A percentile compares a stretch with the other conserved stretches of the same genome.
Evolutionary conservation across 2,113 vertebrate genomes (phyloP).

Genomic region (Cettia cetti): DNA sequence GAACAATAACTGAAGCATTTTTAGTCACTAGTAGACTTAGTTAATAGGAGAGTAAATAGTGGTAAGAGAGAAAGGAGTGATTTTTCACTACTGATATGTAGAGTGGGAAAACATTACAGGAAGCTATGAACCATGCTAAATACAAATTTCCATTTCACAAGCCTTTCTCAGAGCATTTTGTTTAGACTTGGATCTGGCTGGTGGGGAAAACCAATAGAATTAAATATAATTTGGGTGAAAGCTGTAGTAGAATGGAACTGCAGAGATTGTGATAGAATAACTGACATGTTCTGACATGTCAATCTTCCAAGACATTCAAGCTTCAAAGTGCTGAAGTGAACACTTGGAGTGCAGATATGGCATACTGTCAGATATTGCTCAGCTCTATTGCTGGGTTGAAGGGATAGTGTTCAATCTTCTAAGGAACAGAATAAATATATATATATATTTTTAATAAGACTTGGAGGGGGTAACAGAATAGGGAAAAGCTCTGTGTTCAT

Average conservation of each 20-base stretch:
- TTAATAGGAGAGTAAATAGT: background rate
- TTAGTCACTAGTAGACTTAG: background rate
- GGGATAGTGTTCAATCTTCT: background rate
- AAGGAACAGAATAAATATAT: background rate
- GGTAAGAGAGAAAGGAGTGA: background rate
- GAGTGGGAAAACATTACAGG: background rate
- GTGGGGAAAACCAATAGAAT: background rate
- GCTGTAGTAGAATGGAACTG: background rate
- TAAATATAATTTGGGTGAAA: background rate
- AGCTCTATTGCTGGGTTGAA: background rate
- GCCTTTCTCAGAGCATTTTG: background rate
- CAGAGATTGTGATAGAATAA: background rate
- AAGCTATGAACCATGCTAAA: background rate
- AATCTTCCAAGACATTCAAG: background rate
- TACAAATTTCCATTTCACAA: background rate
- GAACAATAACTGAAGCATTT: background rate
- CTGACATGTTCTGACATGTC: background rate
- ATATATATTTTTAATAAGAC: background rate
- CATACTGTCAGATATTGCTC: background rate
- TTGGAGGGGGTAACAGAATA: background rate
- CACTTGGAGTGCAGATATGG: background rate
- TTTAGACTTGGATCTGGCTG: background rate
- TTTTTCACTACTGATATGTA: background rate
- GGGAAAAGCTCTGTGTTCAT: background rate
- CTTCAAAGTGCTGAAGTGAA: background rate